Evolutionary conservation across 2,888 invertebrate species (phyloP), one percentile per base, ranked within the genome.

Genomic region (Stenoptilia bipunctidactyla): DNA sequence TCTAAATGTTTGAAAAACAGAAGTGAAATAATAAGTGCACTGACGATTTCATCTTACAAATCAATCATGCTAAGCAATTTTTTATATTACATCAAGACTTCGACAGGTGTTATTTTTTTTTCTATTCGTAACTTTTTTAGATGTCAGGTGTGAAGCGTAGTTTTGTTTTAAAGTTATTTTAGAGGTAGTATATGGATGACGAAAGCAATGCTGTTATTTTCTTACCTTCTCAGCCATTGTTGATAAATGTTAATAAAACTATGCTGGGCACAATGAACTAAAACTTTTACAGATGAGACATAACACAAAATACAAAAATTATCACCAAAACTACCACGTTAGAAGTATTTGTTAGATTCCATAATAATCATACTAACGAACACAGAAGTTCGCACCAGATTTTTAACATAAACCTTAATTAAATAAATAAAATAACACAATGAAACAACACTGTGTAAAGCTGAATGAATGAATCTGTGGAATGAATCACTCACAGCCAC

Each of bases 191-290:
- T 20, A 20, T 3, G 4, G 0, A 35, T 10, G 2, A 20, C 9
- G 12, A 8, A 13, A 15, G 15, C 36, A 37, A 27, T n/a, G 13
- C 15, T 20, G 10, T 30, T 9, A 10, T 44, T 37, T 49, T 49
- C 61, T 58, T 48, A 71, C 72, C 55, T 71, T 72, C 58, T 68
- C 68, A 36, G 61, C 58, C 72, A 71, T 72, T 42, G 40, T 63
- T 30, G 20, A 20, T 20, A 20, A 5, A 5, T 20, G 20, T 20
- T 20, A n/a, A n/a, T n/a, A n/a, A n/a, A n/a, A n/a, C n/a, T n/a
- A n/a, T 5, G 20, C 8, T 20, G 20, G 3, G 8, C 20, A 20
- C 20, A 20, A 20, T 20, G 8, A 8, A 20, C 20, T 8, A 5
- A 20, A 20, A 20, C 20, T 20, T 8, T 20, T 20, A 8, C 3